Percentiles rank a stretch among this genome's conserved stretches.
These are phyloP conservation scores for Salminus brasiliensis DNA, from an alignment of 2,113 vertebrate genomes.

Conservation along the genomic window DNA sequence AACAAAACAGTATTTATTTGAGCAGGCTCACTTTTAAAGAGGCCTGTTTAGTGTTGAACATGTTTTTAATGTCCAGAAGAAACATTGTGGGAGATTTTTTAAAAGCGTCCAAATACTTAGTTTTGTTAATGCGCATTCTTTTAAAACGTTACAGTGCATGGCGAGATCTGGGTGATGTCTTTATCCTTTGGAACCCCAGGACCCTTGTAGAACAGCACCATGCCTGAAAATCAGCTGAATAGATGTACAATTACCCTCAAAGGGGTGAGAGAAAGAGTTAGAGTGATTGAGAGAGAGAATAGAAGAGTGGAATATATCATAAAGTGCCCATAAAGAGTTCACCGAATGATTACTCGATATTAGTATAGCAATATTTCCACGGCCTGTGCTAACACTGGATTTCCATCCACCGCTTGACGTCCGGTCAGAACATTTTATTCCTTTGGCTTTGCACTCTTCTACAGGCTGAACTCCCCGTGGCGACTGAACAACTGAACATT, in stretches of 20 bases:
- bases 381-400: slow-evolving; percentile 21
- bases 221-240: slow-evolving; percentile 44
- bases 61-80: slow-evolving; percentile 16
- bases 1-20: slow-evolving; percentile 34
- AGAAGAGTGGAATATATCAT: slow-evolving; percentile 45
- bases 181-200: slow-evolving; percentile 23
- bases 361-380: slow-evolving; percentile 19
- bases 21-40: slow-evolving; percentile 30
- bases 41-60: slow-evolving; percentile 21
- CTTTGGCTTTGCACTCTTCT: slow-evolving; percentile 47
- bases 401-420: background rate
- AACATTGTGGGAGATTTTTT: background rate
- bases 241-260: slow-evolving; percentile 37
- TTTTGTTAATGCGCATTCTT: slow-evolving; percentile 18
- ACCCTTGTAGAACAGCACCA: slow-evolving; percentile 23
- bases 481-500: slow-evolving; percentile 26
- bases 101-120: slow-evolving; percentile 11
- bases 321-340: slow-evolving; percentile 53
- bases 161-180: slow-evolving; percentile 17
- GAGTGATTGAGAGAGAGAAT: slow-evolving; percentile 31
- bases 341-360: slow-evolving; percentile 38
- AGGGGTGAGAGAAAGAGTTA: slow-evolving; percentile 13
- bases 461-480: background rate
- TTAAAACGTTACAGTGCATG: slow-evolving; percentile 33
- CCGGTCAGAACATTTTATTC: slow-evolving; percentile 31